Evolutionary conservation across 2,113 vertebrate genomes (phyloP), one percentile per base, ranked within the genome.

Genomic region (Pomatorhinus ruficollis): DNA sequence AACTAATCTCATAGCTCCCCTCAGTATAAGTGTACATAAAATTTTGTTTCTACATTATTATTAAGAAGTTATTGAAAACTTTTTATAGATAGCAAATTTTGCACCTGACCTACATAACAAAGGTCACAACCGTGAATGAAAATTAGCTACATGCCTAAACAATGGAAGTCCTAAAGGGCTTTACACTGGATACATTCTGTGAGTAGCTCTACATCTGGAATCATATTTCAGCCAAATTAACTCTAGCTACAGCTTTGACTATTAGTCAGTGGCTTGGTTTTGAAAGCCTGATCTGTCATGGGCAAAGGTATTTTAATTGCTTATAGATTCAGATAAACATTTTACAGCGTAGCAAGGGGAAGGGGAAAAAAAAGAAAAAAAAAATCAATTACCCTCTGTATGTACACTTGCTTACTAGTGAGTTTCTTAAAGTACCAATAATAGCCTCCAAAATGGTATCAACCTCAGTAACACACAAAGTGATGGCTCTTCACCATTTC

Each of bases 261-360:
- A 33, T 53, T 23, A 89, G 64, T 5, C 47, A 83, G 35, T 35
- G 31, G 31, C 59, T 86, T 74, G 27, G 10, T 90, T 90, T 74
- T 92, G 78, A 91, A 93, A 90, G 49, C 7, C 15, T 82, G 13
- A 90, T 61, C 44, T 81, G 40, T 56, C 64, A 74, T 2, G 15
- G 27, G 16, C 64, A 81, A 91, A 96, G 33, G 52, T 74, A 89
- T 66, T 92, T 76, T 74, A 90, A 74, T 50, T 65, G 59, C 61
- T 76, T 78, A 66, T 37, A 79, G 59, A 83, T 56, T 78, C 64
- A 81, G 68, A 65, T 61, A 92, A 83, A 25, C 47, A 44, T 81
- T 93, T 83, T 74, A 93, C 15, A 74, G 71, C 23, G 86, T 50
- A 93, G 45, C 28, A 74, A 94, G 28, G 8, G 8, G 9, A 27